Evolutionary conservation across 1,140 invertebrate genomes (phyloP), one percentile per base, ranked within the genome.

Genomic region (Camponotus vicinus): DNA sequence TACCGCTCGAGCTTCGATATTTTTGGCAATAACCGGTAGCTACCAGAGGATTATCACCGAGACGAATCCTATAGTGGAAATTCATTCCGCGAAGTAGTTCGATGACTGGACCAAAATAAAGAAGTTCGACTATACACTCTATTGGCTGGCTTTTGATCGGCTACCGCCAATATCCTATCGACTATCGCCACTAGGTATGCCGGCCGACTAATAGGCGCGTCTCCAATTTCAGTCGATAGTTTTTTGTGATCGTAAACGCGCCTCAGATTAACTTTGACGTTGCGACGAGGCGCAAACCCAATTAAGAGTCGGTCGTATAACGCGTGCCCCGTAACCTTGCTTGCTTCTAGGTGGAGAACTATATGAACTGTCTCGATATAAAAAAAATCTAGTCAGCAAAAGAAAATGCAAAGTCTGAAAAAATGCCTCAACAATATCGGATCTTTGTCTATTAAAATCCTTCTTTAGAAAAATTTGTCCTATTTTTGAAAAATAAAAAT

Each of bases 231-330:
- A 90, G 79, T 92, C 89, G 91, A 93, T 93, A 92, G 90, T 93
- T 94, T 94, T 93, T 93, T 93, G 91, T 92, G 88, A 92, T 94
- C 93, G 92, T 94, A 93, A 94, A 94, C 88, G 92, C 86, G 89
- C 91, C 85, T 90, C 87, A 76, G 90, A 92, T 93, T 93, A 93
- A 92, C 92, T 91, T 91, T 87, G 88, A 84, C 88, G 86, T 78
- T 80, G 88, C 63, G 79, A 67, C 86, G 88, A 86, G 86, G 80
- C 86, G 82, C 86, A 90, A 93, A 91, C 76, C 90, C 92, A 93
- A 93, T 93, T 93, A 93, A 89, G 87, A 89, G 69, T 66, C 78
- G 71, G 71, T 91, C 90, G 86, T 92, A 91, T 91, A 90, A 90
- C 71, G 71, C 49, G 75, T 80, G 77, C 64, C 84, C 90, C 86